Base-by-base conservation (phyloP, 2,113 vertebrate genomes). In the Myxocyprinus asiaticus region DNA sequence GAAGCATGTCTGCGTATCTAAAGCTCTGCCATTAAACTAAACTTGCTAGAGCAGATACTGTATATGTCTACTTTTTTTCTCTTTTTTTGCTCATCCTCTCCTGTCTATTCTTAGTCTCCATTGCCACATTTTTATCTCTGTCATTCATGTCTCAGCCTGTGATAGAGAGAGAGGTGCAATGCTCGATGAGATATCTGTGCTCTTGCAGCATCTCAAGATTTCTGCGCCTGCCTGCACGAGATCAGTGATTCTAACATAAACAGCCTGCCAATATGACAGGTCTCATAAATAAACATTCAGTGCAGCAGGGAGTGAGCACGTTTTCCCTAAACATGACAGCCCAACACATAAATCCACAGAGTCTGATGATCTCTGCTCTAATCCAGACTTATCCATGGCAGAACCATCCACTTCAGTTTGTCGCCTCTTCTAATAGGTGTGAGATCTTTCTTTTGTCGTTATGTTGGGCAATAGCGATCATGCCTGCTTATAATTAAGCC, bases 201-300 rank as follows among this genome's bases (percentile, higher is more conserved):
- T 76, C 6, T 58, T 58, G 14, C 55, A 58, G 55, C 55, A 15
- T 58, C 73, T 63, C 0, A 62, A 62, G 73, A 65, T 76, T 65
- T 65, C 73, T 55, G 22, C 6, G 33, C 17, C 62, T 33, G 33
- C 47, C 73, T 55, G 73, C 59, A 76, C 22, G 6, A 61, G 73
- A 76, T 86, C 82, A 80, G 50, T 66, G 44, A 55, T 72, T 73
- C 51, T 66, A 53, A 71, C 67, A 80, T 80, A 64, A 80, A 55
- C 59, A 73, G 69, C 43, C 58, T 64, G 89, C 89, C 88, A 87
- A 89, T 89, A 86, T 82, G n/a, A n/a, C 83, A 62, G 79, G 83
- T 82, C 87, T 88, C 88, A 87, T 90, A 88, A 89, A 90, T 89
- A 91, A 90, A 85, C 83, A 76, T 76, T 43, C 61, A 65, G 73